Percentiles rank a stretch among this genome's conserved stretches.
These are phyloP conservation scores for Synchiropus splendidus DNA, from an alignment of 2,113 vertebrate genomes.

Conservation along the genomic window DNA sequence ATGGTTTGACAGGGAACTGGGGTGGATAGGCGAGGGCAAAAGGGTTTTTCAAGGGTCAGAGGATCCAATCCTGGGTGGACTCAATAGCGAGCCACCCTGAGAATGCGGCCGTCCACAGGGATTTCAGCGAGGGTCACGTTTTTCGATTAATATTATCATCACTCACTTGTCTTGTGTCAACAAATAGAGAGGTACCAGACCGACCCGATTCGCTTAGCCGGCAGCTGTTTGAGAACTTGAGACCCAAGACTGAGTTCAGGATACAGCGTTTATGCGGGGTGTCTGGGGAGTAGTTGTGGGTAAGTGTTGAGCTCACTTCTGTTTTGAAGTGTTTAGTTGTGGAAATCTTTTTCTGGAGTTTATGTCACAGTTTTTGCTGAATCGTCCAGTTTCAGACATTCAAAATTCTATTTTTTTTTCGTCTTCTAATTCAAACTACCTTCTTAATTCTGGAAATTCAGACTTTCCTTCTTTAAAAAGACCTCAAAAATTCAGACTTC, in stretches of 20 bases:
- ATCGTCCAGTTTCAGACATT: too few relatives aligned
- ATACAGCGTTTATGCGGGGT: too few relatives aligned
- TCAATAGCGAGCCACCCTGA: slow-evolving; percentile 25
- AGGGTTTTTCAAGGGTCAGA: slow-evolving; percentile 61
- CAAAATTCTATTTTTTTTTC: too few relatives aligned
- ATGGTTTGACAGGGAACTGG: slow-evolving; percentile 50
- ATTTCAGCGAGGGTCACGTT: slow-evolving; percentile 39
- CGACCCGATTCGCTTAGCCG: slow-evolving; percentile 16
- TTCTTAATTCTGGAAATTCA: too few relatives aligned
- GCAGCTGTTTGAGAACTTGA: slow-evolving; percentile 9
- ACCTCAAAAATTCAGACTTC: too few relatives aligned
- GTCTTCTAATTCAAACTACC: too few relatives aligned
- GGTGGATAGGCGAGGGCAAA: slow-evolving; percentile 36
- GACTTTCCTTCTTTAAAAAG: slow-evolving; percentile 1
- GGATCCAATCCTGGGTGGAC: slow-evolving; percentile 57
- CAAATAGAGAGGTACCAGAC: slow-evolving; percentile 41
- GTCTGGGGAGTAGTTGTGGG: too few relatives aligned
- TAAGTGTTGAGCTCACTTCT: too few relatives aligned
- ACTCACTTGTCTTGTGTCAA: slow-evolving; percentile 45
- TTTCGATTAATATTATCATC: slow-evolving; percentile 60
- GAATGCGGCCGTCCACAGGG: slow-evolving; percentile 29
- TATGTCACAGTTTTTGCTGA: too few relatives aligned
- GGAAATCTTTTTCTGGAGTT: too few relatives aligned
- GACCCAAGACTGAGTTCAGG: not conserved
- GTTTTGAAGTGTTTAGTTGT: too few relatives aligned